Evolutionary conservation across 2,797 vertebrate species (phyloP).

Genomic region (Dermochelys coriacea): DNA sequence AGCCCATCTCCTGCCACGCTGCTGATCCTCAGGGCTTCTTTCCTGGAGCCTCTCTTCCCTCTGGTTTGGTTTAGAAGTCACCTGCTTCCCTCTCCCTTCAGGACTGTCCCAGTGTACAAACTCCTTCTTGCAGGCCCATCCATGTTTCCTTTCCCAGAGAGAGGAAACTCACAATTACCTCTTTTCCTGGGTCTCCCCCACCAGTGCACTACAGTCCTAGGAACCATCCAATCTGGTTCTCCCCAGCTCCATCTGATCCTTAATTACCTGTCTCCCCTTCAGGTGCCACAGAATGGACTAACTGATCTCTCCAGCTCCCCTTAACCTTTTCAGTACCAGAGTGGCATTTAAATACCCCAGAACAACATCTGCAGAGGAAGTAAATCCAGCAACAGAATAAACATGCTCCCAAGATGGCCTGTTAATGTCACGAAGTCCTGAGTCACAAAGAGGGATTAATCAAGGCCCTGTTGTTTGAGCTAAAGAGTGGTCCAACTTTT

Average conservation of each 20-base stretch:
- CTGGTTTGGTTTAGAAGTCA: not conserved
- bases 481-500: not conserved
- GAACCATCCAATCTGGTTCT: not conserved
- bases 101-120: not conserved
- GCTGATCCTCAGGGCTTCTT: not conserved
- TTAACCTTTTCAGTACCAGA: not conserved
- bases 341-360: not conserved
- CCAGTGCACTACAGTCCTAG: not conserved
- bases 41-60: not conserved
- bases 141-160: not conserved
- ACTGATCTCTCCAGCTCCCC: not conserved
- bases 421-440: not conserved
- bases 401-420: conserved; percentile 13
- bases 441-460: not conserved
- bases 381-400: conserved; percentile 45
- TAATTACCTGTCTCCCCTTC: not conserved
- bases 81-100: not conserved
- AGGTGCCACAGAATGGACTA: not conserved
- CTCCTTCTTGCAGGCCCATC: not conserved
- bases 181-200: not conserved
- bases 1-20: not conserved
- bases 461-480: conserved; percentile 19
- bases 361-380: conserved; percentile 4
- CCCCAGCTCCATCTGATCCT: not conserved
- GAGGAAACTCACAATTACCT: not conserved